A percentile compares a stretch with the other conserved stretches of the same genome.
Conservation (phyloP, 1,140 invertebrate species). For the Dendroctonus valens region DNA sequence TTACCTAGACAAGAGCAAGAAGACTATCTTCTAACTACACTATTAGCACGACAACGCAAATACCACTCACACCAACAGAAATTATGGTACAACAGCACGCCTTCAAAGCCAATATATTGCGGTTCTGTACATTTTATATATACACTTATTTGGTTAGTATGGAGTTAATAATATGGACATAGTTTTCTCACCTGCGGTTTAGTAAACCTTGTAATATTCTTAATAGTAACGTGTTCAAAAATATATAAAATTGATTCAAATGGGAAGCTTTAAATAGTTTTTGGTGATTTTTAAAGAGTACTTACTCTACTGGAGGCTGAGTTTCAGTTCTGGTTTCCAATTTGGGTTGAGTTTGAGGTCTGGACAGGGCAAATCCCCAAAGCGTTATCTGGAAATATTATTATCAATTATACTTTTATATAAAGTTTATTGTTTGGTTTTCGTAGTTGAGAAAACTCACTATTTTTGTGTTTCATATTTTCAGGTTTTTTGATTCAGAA, state of each 20-base stretch:
- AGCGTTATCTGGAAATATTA: too few species aligned
- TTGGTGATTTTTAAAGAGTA: not conserved
- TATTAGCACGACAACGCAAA: conserved; percentile 19
- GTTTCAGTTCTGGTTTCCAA: conserved; percentile 1
- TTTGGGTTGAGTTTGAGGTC: not conserved
- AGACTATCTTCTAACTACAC: conserved; percentile 34
- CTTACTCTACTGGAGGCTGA: conserved; percentile 1
- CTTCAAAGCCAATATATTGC: not conserved
- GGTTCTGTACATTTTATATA: conserved; percentile 1
- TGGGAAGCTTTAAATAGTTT: too few species aligned
- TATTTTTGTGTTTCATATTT: too few species aligned
- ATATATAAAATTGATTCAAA: too few species aligned
- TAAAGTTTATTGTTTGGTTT: too few species aligned
- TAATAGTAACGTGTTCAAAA: too few species aligned
- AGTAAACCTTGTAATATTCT: too few species aligned
- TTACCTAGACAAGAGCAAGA: conserved; percentile 32
- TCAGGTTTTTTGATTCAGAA: too few species aligned
- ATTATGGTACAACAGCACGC: conserved; percentile 17
- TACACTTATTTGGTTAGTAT: conserved; percentile 4
- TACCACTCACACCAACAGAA: conserved; percentile 21
- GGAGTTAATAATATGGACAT: not conserved
- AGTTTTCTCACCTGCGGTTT: not conserved
- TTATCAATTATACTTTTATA: too few species aligned
- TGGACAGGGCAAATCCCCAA: too few species aligned
- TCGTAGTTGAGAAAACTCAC: too few species aligned